phyloP scores from a whole-genome alignment of 2,113 vertebrate genomes.

The Macaca fascicularis region T2T-MFA8v1.1 NC_088379.1:81779501-81780000 shows the following conservation, averaged over 20 bases:
- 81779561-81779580: not conserved
- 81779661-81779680: not conserved
- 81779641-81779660: not conserved
- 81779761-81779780: not conserved
- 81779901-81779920: not conserved
- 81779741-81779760: not conserved
- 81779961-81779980: not conserved
- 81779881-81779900: not conserved
- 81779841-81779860: slow-evolving; percentile 1
- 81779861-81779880: not conserved
- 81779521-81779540: not conserved
- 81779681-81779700: not conserved
- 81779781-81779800: slow-evolving; percentile 13
- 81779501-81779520: not conserved
- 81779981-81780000: not conserved
- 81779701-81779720: not conserved
- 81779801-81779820: slow-evolving; percentile 36
- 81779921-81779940: not conserved
- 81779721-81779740: not conserved
- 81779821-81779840: slow-evolving; percentile 16
- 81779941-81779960: not conserved
- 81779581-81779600: not conserved
- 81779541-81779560: slow-evolving; percentile 18
- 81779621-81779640: not conserved
- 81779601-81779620: not conserved